Evolutionary conservation across 2,113 vertebrate species (phyloP).

Genomic region (Pygoscelis antarcticus): DNA sequence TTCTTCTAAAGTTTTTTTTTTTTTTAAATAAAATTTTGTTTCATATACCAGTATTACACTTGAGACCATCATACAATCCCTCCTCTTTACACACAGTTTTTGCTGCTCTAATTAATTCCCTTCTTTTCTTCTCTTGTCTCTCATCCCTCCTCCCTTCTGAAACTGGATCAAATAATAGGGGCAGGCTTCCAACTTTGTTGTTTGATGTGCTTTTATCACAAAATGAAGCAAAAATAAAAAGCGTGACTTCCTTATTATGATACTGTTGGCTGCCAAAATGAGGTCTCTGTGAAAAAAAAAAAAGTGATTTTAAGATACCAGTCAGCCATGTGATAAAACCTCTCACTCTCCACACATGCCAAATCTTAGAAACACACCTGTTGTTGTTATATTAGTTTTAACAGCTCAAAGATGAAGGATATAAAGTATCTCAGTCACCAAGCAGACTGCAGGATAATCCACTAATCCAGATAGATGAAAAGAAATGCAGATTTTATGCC

Average conservation of each 20-base stretch:
- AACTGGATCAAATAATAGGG: constrained; percentile 46
- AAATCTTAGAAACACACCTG: constrained; percentile 56
- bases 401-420: constrained; percentile 22
- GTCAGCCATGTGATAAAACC: background rate
- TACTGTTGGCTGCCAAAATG: constrained; percentile 16
- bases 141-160: background rate
- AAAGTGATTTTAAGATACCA: background rate
- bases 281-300: background rate
- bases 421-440: constrained; percentile 29
- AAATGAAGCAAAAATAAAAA: constrained; percentile 40
- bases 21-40: background rate
- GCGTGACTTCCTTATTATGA: background rate
- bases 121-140: background rate
- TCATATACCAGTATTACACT: constrained; percentile 8
- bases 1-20: background rate
- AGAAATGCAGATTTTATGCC: constrained; percentile 66
- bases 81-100: constrained; percentile 2
- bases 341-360: background rate
- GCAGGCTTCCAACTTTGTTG: constrained; percentile 29
- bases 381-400: constrained; percentile 26
- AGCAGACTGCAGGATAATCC: constrained; percentile 47
- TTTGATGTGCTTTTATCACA: constrained; percentile 55
- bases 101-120: constrained; percentile 33
- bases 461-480: constrained; percentile 65
- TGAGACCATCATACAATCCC: background rate